Evolutionary conservation across 1,140 invertebrate species (phyloP), one percentile per base, ranked within the genome.

Genomic region (Brachystomella parvula): DNA sequence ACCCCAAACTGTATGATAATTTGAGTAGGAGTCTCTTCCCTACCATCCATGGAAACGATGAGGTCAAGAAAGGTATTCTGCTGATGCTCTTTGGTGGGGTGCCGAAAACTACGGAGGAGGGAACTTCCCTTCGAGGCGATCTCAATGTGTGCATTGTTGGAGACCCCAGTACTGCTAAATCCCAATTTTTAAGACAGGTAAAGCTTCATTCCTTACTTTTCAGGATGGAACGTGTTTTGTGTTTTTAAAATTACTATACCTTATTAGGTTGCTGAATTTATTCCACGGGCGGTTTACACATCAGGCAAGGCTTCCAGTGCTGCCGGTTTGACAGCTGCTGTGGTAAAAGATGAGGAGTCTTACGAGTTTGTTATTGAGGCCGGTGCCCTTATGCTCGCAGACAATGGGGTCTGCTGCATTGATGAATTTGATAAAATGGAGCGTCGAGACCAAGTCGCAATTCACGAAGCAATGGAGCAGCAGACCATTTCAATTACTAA

Each of bases 361-460:
- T 87, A 89, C 63, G 96, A 99, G 80, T 99, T 98, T 81, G 96
- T 99, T 1, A 99, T 99, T 66, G 97, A 99, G 83, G 97, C 96
- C 26, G 97, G 97, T 47, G 97, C 97, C 2, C 79, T 99, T 2
- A 98, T 99, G 95, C 83, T 99, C 73, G 96, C 96, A 0, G 96
- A 99, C 78, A 98, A 98, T 79, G 96, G 97, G 19, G 90, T 99
- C 31, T 99, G 96, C 78, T 99, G 96, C 77, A 99, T 99, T 73
- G 96, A 99, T 77, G 96, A 99, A 81, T 99, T 99, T 80, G 97
- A 99, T 76, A 99, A 99, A 82, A 99, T 99, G 97, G 96, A 99
- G 78, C 83, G 84, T 0, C 86, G 87, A 66, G 96, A 99, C 83
- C 96, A 98, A 79, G 95, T 99, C 3, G 96, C 97, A 30, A 99